These are phyloP conservation scores for Crypturellus undulatus DNA, from an alignment of 2,113 vertebrate genomes.

Conservation along the genomic window DNA sequence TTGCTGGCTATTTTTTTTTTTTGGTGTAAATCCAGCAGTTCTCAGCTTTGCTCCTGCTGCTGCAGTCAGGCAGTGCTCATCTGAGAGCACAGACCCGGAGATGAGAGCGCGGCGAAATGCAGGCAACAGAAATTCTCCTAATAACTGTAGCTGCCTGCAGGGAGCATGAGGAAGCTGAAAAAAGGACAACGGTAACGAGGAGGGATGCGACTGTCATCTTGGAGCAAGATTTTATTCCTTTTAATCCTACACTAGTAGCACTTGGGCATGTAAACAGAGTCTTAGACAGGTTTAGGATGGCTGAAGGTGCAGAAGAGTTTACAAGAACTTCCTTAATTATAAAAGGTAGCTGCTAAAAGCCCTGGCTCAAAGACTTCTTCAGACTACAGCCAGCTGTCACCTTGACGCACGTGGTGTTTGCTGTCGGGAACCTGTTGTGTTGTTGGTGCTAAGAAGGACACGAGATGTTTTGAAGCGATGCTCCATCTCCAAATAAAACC, in stretches of 20 bases:
- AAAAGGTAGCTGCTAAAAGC: neutral
- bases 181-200: accelerated
- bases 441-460: neutral
- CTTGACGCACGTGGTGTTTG: accelerated
- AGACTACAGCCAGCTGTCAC: neutral
- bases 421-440: accelerated
- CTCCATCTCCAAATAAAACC: neutral
- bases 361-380: accelerated
- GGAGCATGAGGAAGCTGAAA: accelerated
- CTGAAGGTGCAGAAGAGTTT: neutral
- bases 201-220: neutral
- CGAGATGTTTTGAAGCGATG: neutral
- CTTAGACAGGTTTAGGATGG: neutral
- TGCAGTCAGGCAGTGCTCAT: accelerated
- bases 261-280: neutral
- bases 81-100: neutral
- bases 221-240: no score
- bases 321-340: neutral
- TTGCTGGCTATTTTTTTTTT: neutral
- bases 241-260: neutral
- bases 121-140: neutral
- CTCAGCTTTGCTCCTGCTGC: neutral
- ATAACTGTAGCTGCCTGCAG: accelerated
- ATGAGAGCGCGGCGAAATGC: neutral
- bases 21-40: neutral